phyloP scores from a whole-genome alignment of 35 echinoderm and acorn worm genomes.

The Apostichopus californicus region DNA sequence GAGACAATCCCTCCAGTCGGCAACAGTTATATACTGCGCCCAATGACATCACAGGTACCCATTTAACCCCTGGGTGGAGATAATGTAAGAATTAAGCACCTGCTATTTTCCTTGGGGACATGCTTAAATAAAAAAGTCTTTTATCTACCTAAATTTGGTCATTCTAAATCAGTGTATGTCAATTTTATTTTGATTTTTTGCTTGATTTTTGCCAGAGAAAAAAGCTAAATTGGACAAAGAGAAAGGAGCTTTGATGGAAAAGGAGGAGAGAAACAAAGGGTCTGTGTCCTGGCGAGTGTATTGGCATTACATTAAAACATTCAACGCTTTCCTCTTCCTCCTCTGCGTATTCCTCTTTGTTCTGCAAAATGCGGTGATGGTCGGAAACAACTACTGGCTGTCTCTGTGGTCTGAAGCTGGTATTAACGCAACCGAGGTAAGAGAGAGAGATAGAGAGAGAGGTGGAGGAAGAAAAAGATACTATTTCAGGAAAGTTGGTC shows the following conservation, averaged over 20 bases:
- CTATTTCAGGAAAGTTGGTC: neutral
- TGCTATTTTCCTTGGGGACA: too few relatives aligned
- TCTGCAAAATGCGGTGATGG: conserved; percentile 44
- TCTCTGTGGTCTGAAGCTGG: conserved; percentile 89
- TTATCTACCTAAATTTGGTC: too few relatives aligned
- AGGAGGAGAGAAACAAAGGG: conserved; percentile 81
- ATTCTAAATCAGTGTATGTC: too few relatives aligned
- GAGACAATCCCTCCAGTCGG: too few relatives aligned
- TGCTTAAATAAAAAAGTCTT: too few relatives aligned
- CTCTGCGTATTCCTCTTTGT: conserved; percentile 47
- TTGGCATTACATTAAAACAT: conserved; percentile 69
- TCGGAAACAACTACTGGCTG: conserved; percentile 89
- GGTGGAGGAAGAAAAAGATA: neutral
- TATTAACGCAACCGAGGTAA: conserved; percentile 56
- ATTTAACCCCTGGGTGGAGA: too few relatives aligned
- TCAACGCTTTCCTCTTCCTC: conserved; percentile 56
- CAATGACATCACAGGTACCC: too few relatives aligned
- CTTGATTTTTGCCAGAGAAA: neutral
- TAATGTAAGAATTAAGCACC: too few relatives aligned
- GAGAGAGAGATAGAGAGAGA: neutral
- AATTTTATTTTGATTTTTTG: too few relatives aligned
- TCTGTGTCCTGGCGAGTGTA: conserved; percentile 82
- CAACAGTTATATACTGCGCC: too few relatives aligned
- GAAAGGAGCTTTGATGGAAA: conserved; percentile 70
- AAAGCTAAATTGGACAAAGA: conserved; percentile 48